phyloP scores from a whole-genome alignment of 2,888 invertebrate genomes.

The Nasonovia ribisnigri region DNA sequence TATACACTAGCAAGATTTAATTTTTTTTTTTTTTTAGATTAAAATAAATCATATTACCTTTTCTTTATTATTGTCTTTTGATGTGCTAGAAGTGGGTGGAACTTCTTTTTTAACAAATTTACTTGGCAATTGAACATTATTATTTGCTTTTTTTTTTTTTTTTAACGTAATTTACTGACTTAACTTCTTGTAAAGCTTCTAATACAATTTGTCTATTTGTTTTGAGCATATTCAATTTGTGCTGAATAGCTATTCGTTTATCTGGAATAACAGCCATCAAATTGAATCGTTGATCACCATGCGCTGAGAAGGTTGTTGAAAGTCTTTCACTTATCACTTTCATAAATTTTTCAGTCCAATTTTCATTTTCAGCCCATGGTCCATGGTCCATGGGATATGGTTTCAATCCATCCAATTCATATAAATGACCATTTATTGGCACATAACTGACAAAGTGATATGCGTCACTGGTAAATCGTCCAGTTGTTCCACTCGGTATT shows the following conservation, averaged over 20 bases:
- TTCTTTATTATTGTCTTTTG: slow-evolving; percentile 59
- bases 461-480: slow-evolving; percentile 80
- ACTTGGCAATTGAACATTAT: slow-evolving; percentile 70
- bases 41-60: slow-evolving; percentile 42
- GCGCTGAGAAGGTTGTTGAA: slow-evolving; percentile 78
- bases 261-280: slow-evolving; percentile 98
- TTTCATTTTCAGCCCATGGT: slow-evolving; percentile 88
- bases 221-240: slow-evolving; percentile 88
- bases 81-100: slow-evolving; percentile 44
- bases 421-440: slow-evolving; percentile 92
- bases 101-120: slow-evolving; percentile 51
- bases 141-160: slow-evolving; percentile 11
- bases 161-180: slow-evolving; percentile 69
- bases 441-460: slow-evolving; percentile 99
- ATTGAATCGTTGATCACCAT: slow-evolving; percentile 94
- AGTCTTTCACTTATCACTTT: slow-evolving; percentile 92
- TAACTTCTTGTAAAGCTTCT: slow-evolving; percentile 80
- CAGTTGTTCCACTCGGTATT: slow-evolving; percentile 82
- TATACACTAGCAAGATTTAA: background rate
- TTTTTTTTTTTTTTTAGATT: background rate
- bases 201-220: slow-evolving; percentile 87
- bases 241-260: slow-evolving; percentile 85
- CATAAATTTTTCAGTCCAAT: slow-evolving; percentile 97
- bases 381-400: slow-evolving; percentile 97
- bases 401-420: slow-evolving; percentile 95